These are phyloP conservation scores for Porites rus DNA, from an alignment of 92 coral and sea anemone species.

Conservation along the genomic window DNA sequence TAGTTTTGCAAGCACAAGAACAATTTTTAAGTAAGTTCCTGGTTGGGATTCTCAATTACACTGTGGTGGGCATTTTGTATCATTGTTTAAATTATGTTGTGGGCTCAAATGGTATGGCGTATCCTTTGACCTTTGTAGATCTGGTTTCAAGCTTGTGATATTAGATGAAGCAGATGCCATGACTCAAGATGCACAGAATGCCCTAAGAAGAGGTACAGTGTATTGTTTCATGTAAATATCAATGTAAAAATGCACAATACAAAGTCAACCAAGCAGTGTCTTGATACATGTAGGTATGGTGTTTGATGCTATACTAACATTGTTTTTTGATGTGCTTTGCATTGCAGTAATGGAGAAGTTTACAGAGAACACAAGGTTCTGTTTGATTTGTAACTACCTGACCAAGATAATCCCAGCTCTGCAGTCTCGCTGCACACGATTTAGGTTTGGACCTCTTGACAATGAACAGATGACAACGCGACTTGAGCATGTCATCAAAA, in stretches of 20 bases:
- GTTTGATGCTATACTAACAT: not conserved
- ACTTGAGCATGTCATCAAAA: constrained; percentile 88
- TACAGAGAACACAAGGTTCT: constrained; percentile 98
- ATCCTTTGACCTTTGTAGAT: constrained; percentile 41
- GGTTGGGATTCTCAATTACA: not conserved
- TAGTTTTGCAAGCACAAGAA: constrained; percentile 98
- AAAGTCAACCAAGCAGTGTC: no score
- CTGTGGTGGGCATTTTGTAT: not conserved
- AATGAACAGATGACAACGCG: constrained; percentile 89
- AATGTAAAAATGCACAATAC: no score
- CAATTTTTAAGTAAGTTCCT: constrained; percentile 92
- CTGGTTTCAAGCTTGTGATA: constrained; percentile 96
- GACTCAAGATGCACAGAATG: constrained; percentile 99
- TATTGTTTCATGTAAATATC: no score
- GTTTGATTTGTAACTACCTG: constrained; percentile 95
- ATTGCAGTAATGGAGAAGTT: constrained; percentile 97
- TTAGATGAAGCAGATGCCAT: constrained; percentile 99
- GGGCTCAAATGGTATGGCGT: not conserved
- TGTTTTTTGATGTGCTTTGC: no score
- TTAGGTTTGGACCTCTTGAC: constrained; percentile 95
- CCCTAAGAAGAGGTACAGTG: constrained; percentile 87
- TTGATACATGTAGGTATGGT: no score
- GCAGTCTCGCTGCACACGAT: constrained; percentile 98
- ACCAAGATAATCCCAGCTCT: constrained; percentile 98
- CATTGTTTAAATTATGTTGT: no score